A percentile compares a stretch with the other conserved stretches of the same genome.
These are phyloP conservation scores for Pipistrellus nathusii DNA, from an alignment of 2,797 vertebrate genomes.

Conservation along the genomic window DNA sequence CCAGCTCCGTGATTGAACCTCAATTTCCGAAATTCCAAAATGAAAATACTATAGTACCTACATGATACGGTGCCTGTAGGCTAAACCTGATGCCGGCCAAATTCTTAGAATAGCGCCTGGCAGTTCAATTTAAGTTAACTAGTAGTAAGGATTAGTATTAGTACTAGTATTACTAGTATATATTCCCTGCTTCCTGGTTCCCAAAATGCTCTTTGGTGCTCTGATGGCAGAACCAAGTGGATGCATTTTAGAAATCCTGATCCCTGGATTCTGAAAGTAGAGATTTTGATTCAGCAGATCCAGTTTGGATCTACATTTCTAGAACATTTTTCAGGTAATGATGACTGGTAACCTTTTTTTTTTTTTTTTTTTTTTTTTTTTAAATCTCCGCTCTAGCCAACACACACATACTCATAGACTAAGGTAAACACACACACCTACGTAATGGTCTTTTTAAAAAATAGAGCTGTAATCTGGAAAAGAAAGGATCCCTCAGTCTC, in stretches of 20 bases:
- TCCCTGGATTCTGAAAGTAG: background rate
- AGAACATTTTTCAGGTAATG: background rate
- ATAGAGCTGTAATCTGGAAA: background rate
- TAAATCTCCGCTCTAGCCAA: background rate
- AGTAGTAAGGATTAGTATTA: background rate
- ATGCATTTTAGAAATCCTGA: background rate
- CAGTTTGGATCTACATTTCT: slow-evolving; percentile 10
- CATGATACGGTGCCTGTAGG: accelerated
- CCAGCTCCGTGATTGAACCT: background rate
- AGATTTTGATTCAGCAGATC: background rate
- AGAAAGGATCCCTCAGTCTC: background rate
- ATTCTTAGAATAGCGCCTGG: background rate
- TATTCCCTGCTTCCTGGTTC: background rate
- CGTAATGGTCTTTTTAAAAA: background rate
- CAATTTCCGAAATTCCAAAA: background rate
- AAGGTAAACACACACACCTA: background rate
- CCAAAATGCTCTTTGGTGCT: background rate
- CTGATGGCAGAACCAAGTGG: background rate
- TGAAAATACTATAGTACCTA: background rate
- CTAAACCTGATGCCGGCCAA: background rate
- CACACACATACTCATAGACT: background rate
- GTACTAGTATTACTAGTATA: too few species aligned
- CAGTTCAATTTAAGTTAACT: background rate
- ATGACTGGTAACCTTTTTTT: background rate
- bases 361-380: background rate